These are phyloP conservation scores for Euthynnus affinis DNA, from an alignment of 2,797 vertebrate species.

Conservation along the genomic window DNA sequence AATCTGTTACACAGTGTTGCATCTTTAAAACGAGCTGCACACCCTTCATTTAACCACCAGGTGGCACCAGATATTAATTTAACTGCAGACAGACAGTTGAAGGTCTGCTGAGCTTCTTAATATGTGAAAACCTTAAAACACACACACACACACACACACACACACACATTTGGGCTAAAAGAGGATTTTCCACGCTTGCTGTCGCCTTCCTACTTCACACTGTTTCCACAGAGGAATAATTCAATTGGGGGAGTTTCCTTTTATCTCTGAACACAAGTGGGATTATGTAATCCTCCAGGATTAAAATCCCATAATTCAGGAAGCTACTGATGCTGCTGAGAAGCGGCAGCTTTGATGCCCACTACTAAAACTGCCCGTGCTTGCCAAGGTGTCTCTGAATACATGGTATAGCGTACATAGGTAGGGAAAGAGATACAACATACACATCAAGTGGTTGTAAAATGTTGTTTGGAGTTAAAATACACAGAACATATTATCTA, in stretches of 20 bases:
- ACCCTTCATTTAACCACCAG: constrained; percentile 21
- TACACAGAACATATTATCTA: too few species aligned
- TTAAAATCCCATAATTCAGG: constrained; percentile 33
- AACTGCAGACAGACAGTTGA: not conserved
- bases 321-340: not conserved
- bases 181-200: constrained; percentile 44
- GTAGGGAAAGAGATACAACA: not conserved
- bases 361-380: not conserved
- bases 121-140: not conserved
- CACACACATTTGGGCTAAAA: constrained; percentile 27
- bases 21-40: not conserved
- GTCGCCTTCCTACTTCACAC: constrained; percentile 24
- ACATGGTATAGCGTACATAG: not conserved
- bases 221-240: constrained; percentile 45
- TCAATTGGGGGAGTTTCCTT: constrained; percentile 49
- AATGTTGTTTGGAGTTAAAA: too few species aligned
- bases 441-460: too few species aligned
- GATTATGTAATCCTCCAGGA: constrained; percentile 58
- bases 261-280: constrained; percentile 44
- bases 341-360: constrained; percentile 5
- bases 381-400: too few species aligned
- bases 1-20: not conserved
- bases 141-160: not conserved
- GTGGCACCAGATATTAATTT: constrained; percentile 50
- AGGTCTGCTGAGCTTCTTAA: not conserved